Evolutionary conservation across 2,888 invertebrate genomes (phyloP), one percentile per base, ranked within the genome.

Genomic region (Dolomedes plantarius): DNA sequence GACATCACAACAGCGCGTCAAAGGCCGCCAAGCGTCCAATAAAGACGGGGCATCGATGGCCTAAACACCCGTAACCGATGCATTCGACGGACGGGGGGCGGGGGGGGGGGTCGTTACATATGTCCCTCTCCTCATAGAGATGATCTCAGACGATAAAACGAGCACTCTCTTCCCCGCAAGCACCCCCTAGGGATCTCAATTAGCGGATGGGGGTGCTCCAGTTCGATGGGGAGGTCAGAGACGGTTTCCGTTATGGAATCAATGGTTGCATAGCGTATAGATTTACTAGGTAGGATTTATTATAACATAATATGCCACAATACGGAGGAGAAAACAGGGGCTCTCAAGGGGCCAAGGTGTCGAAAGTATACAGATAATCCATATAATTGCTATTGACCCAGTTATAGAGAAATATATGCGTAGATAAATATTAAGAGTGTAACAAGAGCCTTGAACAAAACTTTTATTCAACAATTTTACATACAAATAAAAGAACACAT

Each of bases 101-200:
- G 1, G 50, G 16, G 64, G 28, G 13, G n/a, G 19, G 69, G 16
- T 23, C 41, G 39, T 68, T 68, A 36, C 68, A 36, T 36, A 68
- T 68, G 39, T 39, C 23, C n/a, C n/a, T 11, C 50, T 50, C 27
- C n/a, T n/a, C n/a, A n/a, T n/a, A 23, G 27, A 32, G 69, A 39
- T 68, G 68, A 68, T 68, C 68, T 41, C 29, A 13, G 28, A 28
- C 23, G 29, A 72, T 50, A 72, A 46, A 36, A 68, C 36, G 27
- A 29, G 31, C 68, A 32, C 69, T 19, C 16, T 39, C 68, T 11
- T 27, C 31, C 74, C 74, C 16, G 13, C 62, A 73, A 74, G 74
- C 74, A 62, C 64, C 74, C 73, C 73, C 36, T 64, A 13, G 74
- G 74, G 74, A 62, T 56, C 62, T 74, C 74, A 74, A 74, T 74